These are phyloP conservation scores for Pituophis catenifer DNA, from an alignment of 2,113 vertebrate genomes.

Conservation along the genomic window DNA sequence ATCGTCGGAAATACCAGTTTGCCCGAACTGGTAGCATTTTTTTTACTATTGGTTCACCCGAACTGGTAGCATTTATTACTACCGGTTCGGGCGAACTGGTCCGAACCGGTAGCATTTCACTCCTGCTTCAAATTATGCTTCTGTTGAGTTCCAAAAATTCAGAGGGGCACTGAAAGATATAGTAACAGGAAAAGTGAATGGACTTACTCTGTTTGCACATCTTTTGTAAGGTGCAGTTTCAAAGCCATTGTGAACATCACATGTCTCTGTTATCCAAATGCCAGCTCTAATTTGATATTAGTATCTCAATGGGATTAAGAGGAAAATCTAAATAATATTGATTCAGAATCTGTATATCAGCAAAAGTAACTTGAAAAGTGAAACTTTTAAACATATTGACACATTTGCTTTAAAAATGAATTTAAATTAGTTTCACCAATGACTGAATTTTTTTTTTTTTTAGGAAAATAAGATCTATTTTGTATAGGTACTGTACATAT, in stretches of 20 bases:
- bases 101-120: too few species aligned
- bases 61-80: too few species aligned
- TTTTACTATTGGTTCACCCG: too few species aligned
- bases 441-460: not conserved
- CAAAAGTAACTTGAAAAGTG: constrained; percentile 39
- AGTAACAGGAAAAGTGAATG: not conserved
- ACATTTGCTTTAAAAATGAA: not conserved
- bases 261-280: constrained; percentile 44
- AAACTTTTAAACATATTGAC: not conserved
- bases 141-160: constrained; percentile 36
- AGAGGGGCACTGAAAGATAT: not conserved
- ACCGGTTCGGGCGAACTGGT: too few species aligned
- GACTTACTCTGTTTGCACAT: constrained; percentile 26
- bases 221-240: constrained; percentile 37
- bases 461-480: not conserved
- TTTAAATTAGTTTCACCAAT: not conserved
- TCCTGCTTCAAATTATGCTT: constrained; percentile 31
- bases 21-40: too few species aligned
- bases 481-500: not conserved
- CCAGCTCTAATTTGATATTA: constrained; percentile 48
- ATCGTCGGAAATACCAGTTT: too few species aligned
- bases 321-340: constrained; percentile 54
- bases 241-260: constrained; percentile 41
- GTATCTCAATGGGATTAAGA: constrained; percentile 40
- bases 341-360: constrained; percentile 44